Base-by-base conservation (phyloP, 2,113 vertebrate genomes). In the Lepus americanus region DNA sequence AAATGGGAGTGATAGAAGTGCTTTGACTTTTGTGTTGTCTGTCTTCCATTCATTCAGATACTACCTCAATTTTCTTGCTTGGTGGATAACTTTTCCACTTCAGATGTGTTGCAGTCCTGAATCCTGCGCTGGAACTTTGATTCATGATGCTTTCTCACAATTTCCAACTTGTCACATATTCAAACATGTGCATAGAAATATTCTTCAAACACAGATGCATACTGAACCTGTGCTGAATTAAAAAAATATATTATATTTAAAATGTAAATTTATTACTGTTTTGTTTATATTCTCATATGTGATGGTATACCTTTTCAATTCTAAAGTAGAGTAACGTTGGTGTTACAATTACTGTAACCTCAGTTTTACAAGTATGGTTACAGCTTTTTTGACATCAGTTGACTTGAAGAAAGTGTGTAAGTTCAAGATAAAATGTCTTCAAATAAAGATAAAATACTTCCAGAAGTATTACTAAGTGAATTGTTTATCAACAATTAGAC, bases 241-340 rank as follows among this genome's bases (percentile, higher is more conserved):
- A 67, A 23, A 70, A 85, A 78, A 77, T 64, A n/a, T 1, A 86
- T 25, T 39, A 22, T 76, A 29, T 44, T 49, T n/a, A 61, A 83
- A 85, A 80, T 66, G 73, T 36, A 85, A 94, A 87, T 66, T 79
- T 92, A 87, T 80, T 70, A 84, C 44, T 85, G 29, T 74, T 89
- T 83, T 51, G 27, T 90, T 78, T 66, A 66, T 31, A 70, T 82
- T 78, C 3, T 84, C 69, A 17, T 9, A 77, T 79, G 6, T 31
- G 27, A 63, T 67, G 22, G 13, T 25, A 66, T 31, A 61, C 4
- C 53, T 90, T 51, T 77, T 77, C 64, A 51, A 63, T 53, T 89
- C 49, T 92, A 84, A 79, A 81, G 23, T 72, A 81, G 44, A 84
- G 19, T 87, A 17, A 33, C 9, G 44, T 36, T 82, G 39, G 39